These are phyloP conservation scores for Amphipyra tragopoginis DNA, from an alignment of 2,888 invertebrate species.

Conservation along the genomic window DNA sequence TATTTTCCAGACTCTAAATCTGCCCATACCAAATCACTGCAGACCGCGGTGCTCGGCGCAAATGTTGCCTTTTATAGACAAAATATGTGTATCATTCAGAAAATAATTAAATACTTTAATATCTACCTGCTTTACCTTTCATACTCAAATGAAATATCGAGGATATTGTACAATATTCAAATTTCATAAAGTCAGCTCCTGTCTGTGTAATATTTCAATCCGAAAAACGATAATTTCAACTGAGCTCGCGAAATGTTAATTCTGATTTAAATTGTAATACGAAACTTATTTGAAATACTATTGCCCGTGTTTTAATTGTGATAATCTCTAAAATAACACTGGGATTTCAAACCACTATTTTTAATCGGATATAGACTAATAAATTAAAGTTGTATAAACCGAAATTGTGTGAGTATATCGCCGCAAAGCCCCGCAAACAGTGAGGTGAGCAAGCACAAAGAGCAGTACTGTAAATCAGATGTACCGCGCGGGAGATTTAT, in stretches of 20 bases:
- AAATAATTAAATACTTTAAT: not conserved
- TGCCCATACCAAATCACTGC: constrained; percentile 61
- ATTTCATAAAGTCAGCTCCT: constrained; percentile 13
- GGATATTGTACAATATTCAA: constrained; percentile 22
- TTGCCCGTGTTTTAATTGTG: constrained; percentile 5
- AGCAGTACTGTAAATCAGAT: constrained; percentile 84
- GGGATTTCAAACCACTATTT: constrained; percentile 33
- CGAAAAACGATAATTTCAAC: constrained; percentile 22
- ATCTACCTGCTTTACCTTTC: not conserved
- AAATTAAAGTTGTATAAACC: constrained; percentile 63
- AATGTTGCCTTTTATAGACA: constrained; percentile 56
- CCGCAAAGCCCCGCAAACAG: constrained; percentile 74
- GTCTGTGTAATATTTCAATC: constrained; percentile 30
- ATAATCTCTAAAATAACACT: constrained; percentile 24
- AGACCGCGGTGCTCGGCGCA: constrained; percentile 39
- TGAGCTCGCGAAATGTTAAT: constrained; percentile 10
- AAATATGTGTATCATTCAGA: constrained; percentile 23
- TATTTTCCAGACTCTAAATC: constrained; percentile 77
- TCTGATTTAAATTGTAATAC: constrained; percentile 19
- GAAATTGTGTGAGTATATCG: constrained; percentile 66
- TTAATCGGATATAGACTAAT: constrained; percentile 59
- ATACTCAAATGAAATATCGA: constrained; percentile 20
- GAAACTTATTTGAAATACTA: constrained; percentile 10
- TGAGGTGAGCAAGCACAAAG: constrained; percentile 75
- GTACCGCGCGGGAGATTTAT: constrained; percentile 80